Evolutionary conservation across 2,797 vertebrate species (phyloP), one percentile per base, ranked within the genome.

Genomic region (Natrix natrix): DNA sequence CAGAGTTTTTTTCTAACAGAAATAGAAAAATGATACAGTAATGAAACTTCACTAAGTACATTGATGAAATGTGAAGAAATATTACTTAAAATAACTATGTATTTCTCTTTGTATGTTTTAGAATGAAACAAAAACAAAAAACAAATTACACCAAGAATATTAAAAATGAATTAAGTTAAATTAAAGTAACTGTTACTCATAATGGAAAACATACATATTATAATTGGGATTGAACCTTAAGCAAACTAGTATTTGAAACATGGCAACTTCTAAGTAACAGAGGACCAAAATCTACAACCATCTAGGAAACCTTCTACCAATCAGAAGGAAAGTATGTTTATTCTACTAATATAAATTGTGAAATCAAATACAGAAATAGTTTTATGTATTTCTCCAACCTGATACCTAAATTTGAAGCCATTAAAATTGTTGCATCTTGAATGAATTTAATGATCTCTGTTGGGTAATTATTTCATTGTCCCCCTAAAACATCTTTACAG

Each of bases 1-100:
- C 97, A 5, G 98, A 87, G 98, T 98, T 98, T 96, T 98, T 98
- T 94, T 98, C 98, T 98, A 96, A 4, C 89, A 93, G 14, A 92
- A 83, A 89, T 56, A 91, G 5, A 63, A 86, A 89, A 91, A 37
- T 37, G 11, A 14, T 63, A 90, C 37, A 83, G 37, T 24, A 83
- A 83, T 83, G 74, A 83, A 83, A 83, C 37, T 83, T 83, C 43
- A 83, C 17, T 48, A 20, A 12, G 8, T 74, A 17, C 32, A 74
- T 74, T 74, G 17, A 78, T 0, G 1, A 4, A 83, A 78, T 78
- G 32, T 78, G 37, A 78, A 43, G 37, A 17, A 43, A 22, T 48
- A 48, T 48, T 48, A 83, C 20, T 83, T 16, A 48, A 26, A 63
- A 63, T 90, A 52, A 26, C 32, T 66, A 59, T 60, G 14, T 14